Conservation (phyloP, 2,113 vertebrate genomes). For the Anguilla japonica region DNA sequence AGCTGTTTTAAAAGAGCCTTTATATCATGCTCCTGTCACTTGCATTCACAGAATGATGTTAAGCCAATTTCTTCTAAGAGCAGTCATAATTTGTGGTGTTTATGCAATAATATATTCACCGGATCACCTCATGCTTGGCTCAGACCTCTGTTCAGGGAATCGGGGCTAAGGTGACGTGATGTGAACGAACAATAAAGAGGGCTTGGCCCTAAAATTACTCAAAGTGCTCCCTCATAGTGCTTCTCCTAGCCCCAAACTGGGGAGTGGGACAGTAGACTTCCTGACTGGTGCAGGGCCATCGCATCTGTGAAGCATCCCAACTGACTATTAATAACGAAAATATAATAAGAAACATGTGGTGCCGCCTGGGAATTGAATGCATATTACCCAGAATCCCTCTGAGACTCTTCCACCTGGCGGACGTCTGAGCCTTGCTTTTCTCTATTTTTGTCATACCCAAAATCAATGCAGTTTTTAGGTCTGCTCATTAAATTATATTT, state of each 20-base stretch:
- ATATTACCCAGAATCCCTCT: background rate
- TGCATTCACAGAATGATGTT: background rate
- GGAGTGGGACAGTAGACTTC: background rate
- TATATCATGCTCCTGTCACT: background rate
- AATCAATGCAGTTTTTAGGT: background rate
- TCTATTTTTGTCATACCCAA: background rate
- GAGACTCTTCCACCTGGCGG: background rate
- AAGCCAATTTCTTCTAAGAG: background rate
- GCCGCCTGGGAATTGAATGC: background rate
- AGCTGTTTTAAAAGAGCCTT: background rate
- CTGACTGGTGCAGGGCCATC: background rate
- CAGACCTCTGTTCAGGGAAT: background rate
- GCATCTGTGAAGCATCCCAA: background rate
- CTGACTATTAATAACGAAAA: background rate
- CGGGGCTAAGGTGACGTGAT: background rate
- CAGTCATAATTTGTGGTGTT: background rate
- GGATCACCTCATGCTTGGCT: background rate
- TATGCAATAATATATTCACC: background rate
- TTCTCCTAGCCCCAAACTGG: background rate
- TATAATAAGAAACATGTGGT: background rate
- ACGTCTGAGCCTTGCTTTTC: background rate
- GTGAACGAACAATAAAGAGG: too few species aligned
- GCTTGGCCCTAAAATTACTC: too few species aligned
- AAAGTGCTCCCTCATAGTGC: background rate
- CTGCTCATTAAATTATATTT: background rate